phyloP scores from a whole-genome alignment of 2,113 vertebrate species.

The human region GRCh38 chr22:26555001-26555500 shows the following conservation, averaged over 20 bases:
- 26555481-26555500: not conserved
- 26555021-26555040: not conserved
- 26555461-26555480: not conserved
- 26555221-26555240: not conserved
- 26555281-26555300: too few species aligned
- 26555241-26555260: too few species aligned
- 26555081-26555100: not conserved
- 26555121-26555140: not conserved
- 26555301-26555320: too few species aligned
- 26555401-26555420: rapidly evolving
- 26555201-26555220: rapidly evolving
- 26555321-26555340: rapidly evolving
- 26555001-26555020: not conserved
- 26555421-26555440: not conserved
- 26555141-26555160: not conserved
- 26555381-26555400: not conserved
- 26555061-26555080: not conserved
- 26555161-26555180: not conserved
- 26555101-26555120: rapidly evolving
- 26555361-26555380: not conserved
- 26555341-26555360: rapidly evolving
- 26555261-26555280: too few species aligned
- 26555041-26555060: not conserved
- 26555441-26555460: not conserved
- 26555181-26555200: not conserved